Evolutionary conservation across 2,797 vertebrate species (phyloP), one percentile per base, ranked within the genome.

Genomic region (Mormyrus hasselquistii): DNA sequence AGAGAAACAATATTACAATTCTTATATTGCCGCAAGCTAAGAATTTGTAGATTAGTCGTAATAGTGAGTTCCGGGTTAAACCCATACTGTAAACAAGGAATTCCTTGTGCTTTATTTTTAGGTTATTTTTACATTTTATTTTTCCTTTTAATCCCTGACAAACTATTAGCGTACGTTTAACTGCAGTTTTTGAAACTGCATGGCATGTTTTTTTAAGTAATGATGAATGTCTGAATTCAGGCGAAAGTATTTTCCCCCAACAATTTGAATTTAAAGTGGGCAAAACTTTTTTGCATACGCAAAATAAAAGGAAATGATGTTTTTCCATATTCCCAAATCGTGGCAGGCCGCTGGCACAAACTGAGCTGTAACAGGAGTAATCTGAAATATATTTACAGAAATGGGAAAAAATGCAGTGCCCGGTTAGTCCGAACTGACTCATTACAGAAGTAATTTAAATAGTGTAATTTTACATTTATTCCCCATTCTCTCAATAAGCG

Each of bases 271-370:
- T 47, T n/a, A 8, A 82, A 82, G 41, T 47, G 41, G 76, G 2
- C 8, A 82, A 19, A 76, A 16, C 69, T 9, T 62, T 79, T 79
- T 79, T 41, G 14, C 41, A 79, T 79, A 41, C 38, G 16, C 41
- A 82, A 82, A 82, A 82, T 82, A 82, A 82, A 82, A 22, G 76
- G 76, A 82, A 82, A 82, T 16, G 7, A 38, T 47, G 76, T 44
- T 47, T 82, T 82, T 82, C 38, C 76, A 4, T 76, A 38, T 76
- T 76, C 34, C 14, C 4, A 76, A 38, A 76, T 76, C 69, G 29
- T 38, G 29, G 34, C 69, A 38, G 69, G 34, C 34, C 34, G 12
- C 69, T 76, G 69, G 34, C 34, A 38, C 34, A 14, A 76, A 38
- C 4, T 41, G 69, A 76, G 14, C 14, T 76, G 4, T 41, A 76